These are phyloP conservation scores for Orchesella cincta DNA, from an alignment of 1,140 invertebrate genomes.

Conservation along the genomic window DNA sequence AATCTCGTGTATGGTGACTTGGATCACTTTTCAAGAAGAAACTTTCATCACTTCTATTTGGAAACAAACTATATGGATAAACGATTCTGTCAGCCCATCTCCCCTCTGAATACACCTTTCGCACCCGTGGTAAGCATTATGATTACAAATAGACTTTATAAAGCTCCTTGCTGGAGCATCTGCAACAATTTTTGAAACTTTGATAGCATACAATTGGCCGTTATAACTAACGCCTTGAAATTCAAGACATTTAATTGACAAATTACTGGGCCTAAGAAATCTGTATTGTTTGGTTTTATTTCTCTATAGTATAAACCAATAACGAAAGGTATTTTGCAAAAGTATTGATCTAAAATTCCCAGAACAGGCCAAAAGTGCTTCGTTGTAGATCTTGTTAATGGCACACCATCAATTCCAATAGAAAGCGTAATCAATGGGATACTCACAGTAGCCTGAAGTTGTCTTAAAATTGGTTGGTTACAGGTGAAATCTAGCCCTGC, in stretches of 20 bases:
- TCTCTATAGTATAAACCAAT: constrained; percentile 4
- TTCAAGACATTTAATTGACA: not conserved
- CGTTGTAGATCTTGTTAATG: constrained; percentile 6
- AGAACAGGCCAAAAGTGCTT: constrained; percentile 31
- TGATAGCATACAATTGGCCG: not conserved
- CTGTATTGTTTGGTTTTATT: not conserved
- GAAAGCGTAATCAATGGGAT: not conserved
- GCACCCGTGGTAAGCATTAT: not conserved
- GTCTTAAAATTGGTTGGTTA: too few relatives aligned
- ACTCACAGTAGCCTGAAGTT: too few relatives aligned
- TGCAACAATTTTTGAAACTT: constrained; percentile 1
- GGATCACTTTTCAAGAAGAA: not conserved
- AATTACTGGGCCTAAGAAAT: not conserved
- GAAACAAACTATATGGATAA: not conserved
- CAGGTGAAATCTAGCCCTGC: too few relatives aligned
- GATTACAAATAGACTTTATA: not conserved
- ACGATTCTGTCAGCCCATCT: constrained; percentile 7
- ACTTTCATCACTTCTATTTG: not conserved
- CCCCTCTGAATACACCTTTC: constrained; percentile 1
- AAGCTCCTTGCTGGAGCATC: constrained; percentile 22
- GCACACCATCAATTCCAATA: constrained; percentile 26
- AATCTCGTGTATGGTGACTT: not conserved
- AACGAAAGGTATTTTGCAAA: not conserved
- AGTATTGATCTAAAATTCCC: constrained; percentile 6
- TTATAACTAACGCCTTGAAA: not conserved